A percentile compares a stretch with the other conserved stretches of the same genome.
These are phyloP conservation scores for Amphipoea oculea DNA, from an alignment of 2,888 invertebrate genomes.

Conservation along the genomic window DNA sequence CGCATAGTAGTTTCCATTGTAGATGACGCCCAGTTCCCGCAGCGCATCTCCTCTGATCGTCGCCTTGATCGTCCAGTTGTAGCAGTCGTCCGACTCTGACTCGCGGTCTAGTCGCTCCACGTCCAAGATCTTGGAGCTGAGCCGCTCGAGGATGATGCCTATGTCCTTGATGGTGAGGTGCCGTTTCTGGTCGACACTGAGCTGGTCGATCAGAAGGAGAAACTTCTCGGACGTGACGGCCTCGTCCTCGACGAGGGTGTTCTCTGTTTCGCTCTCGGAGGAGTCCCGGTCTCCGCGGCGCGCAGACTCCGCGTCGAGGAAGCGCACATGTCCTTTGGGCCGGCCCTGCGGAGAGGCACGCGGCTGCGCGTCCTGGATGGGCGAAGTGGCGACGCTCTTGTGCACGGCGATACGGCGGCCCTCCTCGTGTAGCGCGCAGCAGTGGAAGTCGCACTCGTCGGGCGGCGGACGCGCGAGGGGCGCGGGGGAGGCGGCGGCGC, in stretches of 20 bases:
- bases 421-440: conserved; percentile 98
- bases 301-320: conserved; percentile 94
- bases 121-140: conserved; percentile 98
- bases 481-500: conserved; percentile 93
- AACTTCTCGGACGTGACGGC: conserved; percentile 97
- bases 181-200: conserved; percentile 97
- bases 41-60: conserved; percentile 97
- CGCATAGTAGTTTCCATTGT: conserved; percentile 98
- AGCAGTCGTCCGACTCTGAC: conserved; percentile 97
- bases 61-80: conserved; percentile 99
- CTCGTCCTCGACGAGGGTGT: conserved; percentile 97
- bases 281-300: conserved; percentile 94
- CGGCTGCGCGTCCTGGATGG: conserved; percentile 95
- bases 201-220: conserved; percentile 97
- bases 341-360: conserved; percentile 93
- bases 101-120: conserved; percentile 97
- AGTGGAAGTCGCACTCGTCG: conserved; percentile 98
- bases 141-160: conserved; percentile 97
- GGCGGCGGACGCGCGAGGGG: conserved; percentile 91
- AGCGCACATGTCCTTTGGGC: conserved; percentile 95
- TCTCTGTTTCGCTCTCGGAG: conserved; percentile 98
- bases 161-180: conserved; percentile 98
- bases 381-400: conserved; percentile 97
- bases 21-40: conserved; percentile 97
- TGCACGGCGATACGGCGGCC: conserved; percentile 97